Percentiles rank a stretch among this genome's conserved stretches.
phyloP scores from a whole-genome alignment of 2,113 vertebrate genomes.

The Casuarius casuarius region DNA sequence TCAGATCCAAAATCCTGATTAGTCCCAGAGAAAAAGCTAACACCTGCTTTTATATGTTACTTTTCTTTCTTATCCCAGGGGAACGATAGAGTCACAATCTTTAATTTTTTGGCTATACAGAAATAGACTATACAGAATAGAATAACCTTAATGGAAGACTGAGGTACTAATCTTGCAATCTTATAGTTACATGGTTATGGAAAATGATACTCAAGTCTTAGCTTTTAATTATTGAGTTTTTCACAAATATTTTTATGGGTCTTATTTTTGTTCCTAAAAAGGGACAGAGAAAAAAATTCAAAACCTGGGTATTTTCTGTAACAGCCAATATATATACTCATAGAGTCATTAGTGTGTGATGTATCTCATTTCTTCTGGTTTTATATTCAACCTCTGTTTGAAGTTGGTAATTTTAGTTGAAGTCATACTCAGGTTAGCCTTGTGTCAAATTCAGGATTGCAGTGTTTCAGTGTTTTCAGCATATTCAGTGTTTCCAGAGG shows the following conservation, averaged over 20 bases:
- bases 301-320: background rate
- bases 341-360: background rate
- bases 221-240: background rate
- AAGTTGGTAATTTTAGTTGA: background rate
- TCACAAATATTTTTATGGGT: background rate
- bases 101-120: background rate
- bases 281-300: background rate
- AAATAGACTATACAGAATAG: background rate
- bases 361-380: background rate
- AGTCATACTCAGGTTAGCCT: background rate
- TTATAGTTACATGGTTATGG: background rate
- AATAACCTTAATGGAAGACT: background rate
- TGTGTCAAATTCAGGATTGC: background rate
- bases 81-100: background rate
- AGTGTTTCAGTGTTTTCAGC: background rate
- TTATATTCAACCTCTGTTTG: background rate
- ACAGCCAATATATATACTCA: background rate
- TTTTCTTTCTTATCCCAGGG: background rate
- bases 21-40: background rate
- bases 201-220: background rate
- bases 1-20: background rate
- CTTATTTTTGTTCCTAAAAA: background rate
- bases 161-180: background rate
- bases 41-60: background rate
- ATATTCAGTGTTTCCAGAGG: background rate